Base-by-base conservation (phyloP, 2,113 vertebrate species). In the Grantiella picta region DNA sequence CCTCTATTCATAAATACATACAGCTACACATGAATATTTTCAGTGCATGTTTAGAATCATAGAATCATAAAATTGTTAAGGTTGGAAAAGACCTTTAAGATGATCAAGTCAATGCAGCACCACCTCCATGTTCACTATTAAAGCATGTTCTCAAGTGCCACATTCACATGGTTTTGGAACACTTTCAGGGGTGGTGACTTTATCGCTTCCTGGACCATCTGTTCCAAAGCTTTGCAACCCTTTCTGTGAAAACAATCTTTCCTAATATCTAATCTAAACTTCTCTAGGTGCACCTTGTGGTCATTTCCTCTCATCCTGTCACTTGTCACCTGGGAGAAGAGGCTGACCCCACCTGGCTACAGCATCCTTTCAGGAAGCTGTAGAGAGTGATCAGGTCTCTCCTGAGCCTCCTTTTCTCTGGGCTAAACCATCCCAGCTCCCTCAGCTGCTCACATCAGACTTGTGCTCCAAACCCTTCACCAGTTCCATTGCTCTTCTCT, bases 111-210 rank as follows among this genome's bases (percentile, higher is more conserved):
- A 68, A 23, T 5, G 10, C 14, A 29, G 9, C 38, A 45, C 6
- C 7, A n/a, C 19, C 45, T 53, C 20, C 53, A 35, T 5, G 11
- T 18, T 45, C 20, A 19, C n/a, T 68, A 68, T n/a, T 25, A 40
- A 89, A 53, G 10, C n/a, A 20, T 5, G 12, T 22, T 35, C 25
- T 61, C 29, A 53, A 53, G 20, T n/a, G 33, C 28, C 69, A 66
- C 13, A 52, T n/a, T 15, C 44, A 52, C 16, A 12, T 0, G 0
- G 45, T 52, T 73, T 73, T 35, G 53, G 2, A 60, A 53, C 17
- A 5, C 5, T 60, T 53, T 21, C 38, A n/a, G 38, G 33, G 9
- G 4, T 45, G 13, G 16, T 53, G 33, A n/a, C 24, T 29, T 2
- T 0, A 27, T 11, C 2, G 1, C 21, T 65, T 47, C 40, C 57